phyloP scores from a whole-genome alignment of 2,888 invertebrate species.

The Heteropelma amictum region DNA sequence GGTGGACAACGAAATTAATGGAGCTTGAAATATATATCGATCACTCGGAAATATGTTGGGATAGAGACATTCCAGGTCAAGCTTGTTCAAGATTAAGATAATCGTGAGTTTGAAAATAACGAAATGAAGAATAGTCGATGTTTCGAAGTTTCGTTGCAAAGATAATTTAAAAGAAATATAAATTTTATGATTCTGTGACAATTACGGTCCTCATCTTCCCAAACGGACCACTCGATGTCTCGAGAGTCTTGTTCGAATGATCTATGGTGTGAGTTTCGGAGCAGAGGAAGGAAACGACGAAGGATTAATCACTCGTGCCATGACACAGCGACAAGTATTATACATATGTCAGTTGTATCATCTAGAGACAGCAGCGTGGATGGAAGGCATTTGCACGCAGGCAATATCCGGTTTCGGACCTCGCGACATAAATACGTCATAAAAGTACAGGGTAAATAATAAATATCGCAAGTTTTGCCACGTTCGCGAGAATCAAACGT shows the following conservation, averaged over 20 bases:
- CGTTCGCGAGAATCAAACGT: slow-evolving; percentile 38
- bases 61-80: no score
- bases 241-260: neutral
- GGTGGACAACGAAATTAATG: no score
- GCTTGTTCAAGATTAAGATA: no score
- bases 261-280: neutral
- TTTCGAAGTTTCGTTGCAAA: no score
- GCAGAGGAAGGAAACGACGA: neutral
- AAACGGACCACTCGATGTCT: neutral
- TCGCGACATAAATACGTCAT: slow-evolving; percentile 13
- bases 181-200: neutral
- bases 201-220: neutral
- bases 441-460: neutral
- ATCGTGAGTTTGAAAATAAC: no score
- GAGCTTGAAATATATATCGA: no score
- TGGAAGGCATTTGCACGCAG: slow-evolving; percentile 6
- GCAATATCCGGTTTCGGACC: slow-evolving; percentile 44
- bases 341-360: neutral
- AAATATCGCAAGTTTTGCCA: slow-evolving; percentile 31
- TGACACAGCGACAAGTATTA: slow-evolving; percentile 1
- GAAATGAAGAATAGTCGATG: no score
- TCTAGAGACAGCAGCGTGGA: slow-evolving; percentile 6
- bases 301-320: slow-evolving; percentile 13
- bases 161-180: no score
- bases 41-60: no score